phyloP scores from a whole-genome alignment of 2,797 vertebrate genomes.

The Crax fasciolata region DNA sequence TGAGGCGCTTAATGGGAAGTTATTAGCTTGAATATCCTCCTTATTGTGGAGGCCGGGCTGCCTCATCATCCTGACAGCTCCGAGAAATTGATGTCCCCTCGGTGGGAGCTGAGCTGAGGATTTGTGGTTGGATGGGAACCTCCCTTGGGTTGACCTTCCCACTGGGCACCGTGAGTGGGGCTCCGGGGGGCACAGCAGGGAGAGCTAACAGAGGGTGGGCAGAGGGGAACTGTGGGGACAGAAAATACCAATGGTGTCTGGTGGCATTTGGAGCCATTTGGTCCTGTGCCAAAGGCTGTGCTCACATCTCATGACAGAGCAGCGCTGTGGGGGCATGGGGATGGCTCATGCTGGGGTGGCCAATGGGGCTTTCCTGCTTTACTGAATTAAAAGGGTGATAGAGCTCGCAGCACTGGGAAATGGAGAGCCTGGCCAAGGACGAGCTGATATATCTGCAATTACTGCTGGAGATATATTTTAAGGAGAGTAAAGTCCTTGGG shows the following conservation, averaged over 20 bases:
- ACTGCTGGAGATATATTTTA: background rate
- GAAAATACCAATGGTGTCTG: rapidly evolving
- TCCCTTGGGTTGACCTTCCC: slow-evolving; percentile 69
- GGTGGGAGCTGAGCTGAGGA: slow-evolving; percentile 67
- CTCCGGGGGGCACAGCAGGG: background rate
- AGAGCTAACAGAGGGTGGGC: rapidly evolving
- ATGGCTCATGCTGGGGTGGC: background rate
- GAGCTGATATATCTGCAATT: background rate
- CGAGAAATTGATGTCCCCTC: slow-evolving; percentile 77
- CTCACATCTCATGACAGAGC: rapidly evolving
- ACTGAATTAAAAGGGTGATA: background rate
- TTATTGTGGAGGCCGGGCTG: slow-evolving; percentile 55
- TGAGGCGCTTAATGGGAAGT: slow-evolving; percentile 65
- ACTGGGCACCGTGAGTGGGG: background rate
- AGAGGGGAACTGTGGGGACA: background rate
- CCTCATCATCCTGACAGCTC: slow-evolving; percentile 70
- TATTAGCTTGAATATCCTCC: slow-evolving; percentile 71
- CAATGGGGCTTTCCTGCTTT: background rate
- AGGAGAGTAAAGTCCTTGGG: background rate
- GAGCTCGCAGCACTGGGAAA: background rate
- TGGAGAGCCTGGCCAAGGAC: background rate
- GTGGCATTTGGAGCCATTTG: background rate
- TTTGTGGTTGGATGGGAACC: slow-evolving; percentile 70
- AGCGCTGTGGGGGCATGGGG: rapidly evolving
- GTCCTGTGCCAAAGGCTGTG: rapidly evolving